Evolutionary conservation across 2,888 invertebrate species (phyloP), one percentile per base, ranked within the genome.

Genomic region (Lottia gigantea): DNA sequence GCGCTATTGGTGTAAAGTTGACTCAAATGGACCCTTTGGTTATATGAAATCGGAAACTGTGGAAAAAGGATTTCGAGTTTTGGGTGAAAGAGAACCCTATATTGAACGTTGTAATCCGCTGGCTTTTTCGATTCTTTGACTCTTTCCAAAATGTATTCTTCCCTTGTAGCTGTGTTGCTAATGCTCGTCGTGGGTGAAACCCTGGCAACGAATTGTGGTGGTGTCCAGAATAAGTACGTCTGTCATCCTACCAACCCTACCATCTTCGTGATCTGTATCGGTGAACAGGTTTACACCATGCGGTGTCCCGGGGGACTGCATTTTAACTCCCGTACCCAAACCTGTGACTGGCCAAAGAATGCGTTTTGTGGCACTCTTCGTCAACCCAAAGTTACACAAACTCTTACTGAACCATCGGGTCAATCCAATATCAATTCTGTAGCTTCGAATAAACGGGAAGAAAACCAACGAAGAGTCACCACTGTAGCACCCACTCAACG

Each of bases 261-360:
- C 19, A 55, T 55, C 23, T 55, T 55, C 6, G 8, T 23, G 55
- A 55, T 55, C 55, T 55, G 55, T 23, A 55, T 55, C 12, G 55
- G 55, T 8, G 55, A 55, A 19, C 55, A 55, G 15, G 14, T 23
- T 12, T 55, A 55, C 3, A 55, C 55, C 23, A 55, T 55, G 55
- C 19, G 7, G 19, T 55, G 55, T 23, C 55, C 55, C 12, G 55
- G 55, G 19, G 55, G 19, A 55, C 55, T 55, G 3, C 55, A 55
- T 55, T 55, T 55, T 19, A 55, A 55, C 23, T 55, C 55, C 19
- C 19, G 55, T 23, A 55, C 55, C 4, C 55, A 55, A 19, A 55
- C 55, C 55, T 55, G 55, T 55, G 55, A 55, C 55, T 55, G 55
- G 55, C 55, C 55, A 23, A 55, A 55, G 14, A 55, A 55, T 11